Percentiles rank a stretch among this genome's conserved stretches.
These are phyloP conservation scores for Pterobdella sp. DNA, from an alignment of 2,888 invertebrate species.

Conservation along the genomic window DNA sequence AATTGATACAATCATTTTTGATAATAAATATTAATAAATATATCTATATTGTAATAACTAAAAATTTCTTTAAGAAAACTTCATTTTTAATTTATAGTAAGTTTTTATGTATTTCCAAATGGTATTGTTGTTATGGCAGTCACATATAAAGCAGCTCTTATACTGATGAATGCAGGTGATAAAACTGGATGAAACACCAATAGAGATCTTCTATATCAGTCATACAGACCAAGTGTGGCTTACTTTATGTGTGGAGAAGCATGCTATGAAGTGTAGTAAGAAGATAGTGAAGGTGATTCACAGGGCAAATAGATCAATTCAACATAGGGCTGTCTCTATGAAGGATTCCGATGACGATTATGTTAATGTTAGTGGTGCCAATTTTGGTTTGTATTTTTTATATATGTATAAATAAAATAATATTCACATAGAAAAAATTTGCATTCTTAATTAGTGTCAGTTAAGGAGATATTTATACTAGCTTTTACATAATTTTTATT, in stretches of 20 bases:
- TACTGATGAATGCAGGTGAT: slow-evolving; percentile 56
- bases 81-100: too few species aligned
- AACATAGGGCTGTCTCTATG: slow-evolving; percentile 10
- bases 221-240: slow-evolving; percentile 70
- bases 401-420: not conserved
- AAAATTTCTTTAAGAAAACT: not conserved
- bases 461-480: not conserved
- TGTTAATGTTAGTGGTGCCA: not conserved
- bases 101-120: too few species aligned
- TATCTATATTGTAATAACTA: too few species aligned
- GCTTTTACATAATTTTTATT: too few species aligned
- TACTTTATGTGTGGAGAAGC: slow-evolving; percentile 59
- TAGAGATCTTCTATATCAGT: slow-evolving; percentile 63
- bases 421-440: too few species aligned
- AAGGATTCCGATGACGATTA: not conserved
- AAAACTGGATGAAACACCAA: slow-evolving; percentile 65
- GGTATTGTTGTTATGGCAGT: too few species aligned
- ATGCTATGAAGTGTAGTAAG: not conserved
- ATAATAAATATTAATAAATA: too few species aligned
- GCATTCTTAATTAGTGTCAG: not conserved
- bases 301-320: not conserved
- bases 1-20: too few species aligned
- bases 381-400: not conserved
- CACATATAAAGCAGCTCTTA: too few species aligned
- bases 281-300: slow-evolving; percentile 9